A percentile compares a stretch with the other conserved stretches of the same genome.
Conservation (phyloP, 1,140 invertebrate species). For the Heterodera carotae region DNA sequence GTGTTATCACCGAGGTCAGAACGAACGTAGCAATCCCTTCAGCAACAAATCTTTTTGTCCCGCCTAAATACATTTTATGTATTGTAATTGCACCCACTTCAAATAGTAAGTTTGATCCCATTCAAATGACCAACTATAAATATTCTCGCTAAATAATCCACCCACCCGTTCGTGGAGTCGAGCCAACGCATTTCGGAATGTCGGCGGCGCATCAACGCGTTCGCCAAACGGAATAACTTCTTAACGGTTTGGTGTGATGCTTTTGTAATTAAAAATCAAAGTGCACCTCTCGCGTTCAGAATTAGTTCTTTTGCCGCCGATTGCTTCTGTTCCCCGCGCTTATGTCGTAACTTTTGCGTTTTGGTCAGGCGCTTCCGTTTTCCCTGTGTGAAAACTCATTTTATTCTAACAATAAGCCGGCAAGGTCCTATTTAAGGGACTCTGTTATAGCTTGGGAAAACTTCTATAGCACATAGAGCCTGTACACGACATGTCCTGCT, state of each 20-base stretch:
- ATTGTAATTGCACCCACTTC: too few relatives aligned
- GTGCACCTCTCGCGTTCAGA: slow-evolving; percentile 36
- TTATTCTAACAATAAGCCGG: too few relatives aligned
- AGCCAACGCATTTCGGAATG: slow-evolving; percentile 19
- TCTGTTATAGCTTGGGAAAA: too few relatives aligned
- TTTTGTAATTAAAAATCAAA: slow-evolving; percentile 18
- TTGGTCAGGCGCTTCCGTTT: slow-evolving; percentile 29
- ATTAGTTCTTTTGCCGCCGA: slow-evolving; percentile 25
- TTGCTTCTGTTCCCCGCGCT: slow-evolving; percentile 4
- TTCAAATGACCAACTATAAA: slow-evolving; percentile 7
- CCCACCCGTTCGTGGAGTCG: slow-evolving; percentile 23
- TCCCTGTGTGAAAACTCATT: background rate
- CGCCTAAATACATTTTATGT: slow-evolving; percentile 32
- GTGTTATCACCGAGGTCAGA: too few relatives aligned
- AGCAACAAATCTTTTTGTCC: slow-evolving; percentile 34
- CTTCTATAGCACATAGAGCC: too few relatives aligned
- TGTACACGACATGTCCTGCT: too few relatives aligned
- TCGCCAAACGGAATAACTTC: slow-evolving; percentile 45
- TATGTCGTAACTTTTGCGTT: slow-evolving; percentile 31
- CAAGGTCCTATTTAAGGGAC: too few relatives aligned
- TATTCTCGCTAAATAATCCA: background rate
- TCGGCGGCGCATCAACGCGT: slow-evolving; percentile 38
- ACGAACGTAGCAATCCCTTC: slow-evolving; percentile 19
- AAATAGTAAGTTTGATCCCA: too few relatives aligned
- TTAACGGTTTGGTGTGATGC: slow-evolving; percentile 13